These are phyloP conservation scores for Nanger granti DNA, from an alignment of 2,113 vertebrate genomes.

Conservation along the genomic window DNA sequence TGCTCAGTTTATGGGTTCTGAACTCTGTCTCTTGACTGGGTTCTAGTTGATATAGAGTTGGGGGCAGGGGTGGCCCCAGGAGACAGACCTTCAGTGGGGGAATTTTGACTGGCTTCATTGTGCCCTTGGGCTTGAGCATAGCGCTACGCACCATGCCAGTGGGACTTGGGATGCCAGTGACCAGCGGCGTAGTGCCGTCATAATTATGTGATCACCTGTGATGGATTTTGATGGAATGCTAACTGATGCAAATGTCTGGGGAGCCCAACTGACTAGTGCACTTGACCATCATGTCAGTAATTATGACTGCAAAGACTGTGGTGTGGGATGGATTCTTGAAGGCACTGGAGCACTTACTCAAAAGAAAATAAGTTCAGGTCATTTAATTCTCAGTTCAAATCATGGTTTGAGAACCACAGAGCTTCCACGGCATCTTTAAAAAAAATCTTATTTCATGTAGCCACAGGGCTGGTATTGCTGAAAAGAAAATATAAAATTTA, in stretches of 20 bases:
- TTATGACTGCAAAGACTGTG: neutral
- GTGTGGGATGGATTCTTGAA: neutral
- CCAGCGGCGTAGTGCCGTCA: neutral
- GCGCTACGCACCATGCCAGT: neutral
- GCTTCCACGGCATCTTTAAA: neutral
- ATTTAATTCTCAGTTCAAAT: conserved; percentile 16
- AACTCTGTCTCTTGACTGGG: neutral
- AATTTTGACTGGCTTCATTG: neutral
- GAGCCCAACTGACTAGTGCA: neutral
- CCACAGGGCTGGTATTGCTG: neutral
- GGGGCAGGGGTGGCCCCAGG: neutral
- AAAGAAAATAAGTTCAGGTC: neutral
- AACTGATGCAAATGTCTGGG: neutral
- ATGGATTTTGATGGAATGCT: neutral
- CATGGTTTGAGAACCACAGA: neutral
- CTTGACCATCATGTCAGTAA: neutral
- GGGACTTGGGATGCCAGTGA: neutral
- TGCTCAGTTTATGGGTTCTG: neutral
- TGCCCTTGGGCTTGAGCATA: neutral
- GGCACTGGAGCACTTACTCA: neutral
- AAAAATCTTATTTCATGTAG: neutral
- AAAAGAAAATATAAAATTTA: conserved; percentile 40
- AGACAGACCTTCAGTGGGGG: neutral
- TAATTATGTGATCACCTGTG: neutral
- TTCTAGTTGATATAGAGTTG: neutral